A percentile compares a stretch with the other conserved stretches of the same genome.
Conservation (phyloP, 2,888 invertebrate species). For the Galerucella calmariensis region DNA sequence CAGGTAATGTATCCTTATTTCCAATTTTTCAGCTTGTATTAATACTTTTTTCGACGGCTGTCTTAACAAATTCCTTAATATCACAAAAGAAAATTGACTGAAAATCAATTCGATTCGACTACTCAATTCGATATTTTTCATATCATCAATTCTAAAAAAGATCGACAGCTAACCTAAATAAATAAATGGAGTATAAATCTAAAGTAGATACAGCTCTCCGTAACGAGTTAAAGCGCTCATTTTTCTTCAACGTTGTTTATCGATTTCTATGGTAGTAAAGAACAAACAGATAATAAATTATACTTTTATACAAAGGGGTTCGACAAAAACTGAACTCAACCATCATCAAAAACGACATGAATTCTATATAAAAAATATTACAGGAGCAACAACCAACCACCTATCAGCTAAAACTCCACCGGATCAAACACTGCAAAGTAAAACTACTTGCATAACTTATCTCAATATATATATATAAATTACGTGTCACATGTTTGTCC, state of each 20-base stretch:
- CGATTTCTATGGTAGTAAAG: conserved; percentile 18
- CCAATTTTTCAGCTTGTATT: too few species aligned
- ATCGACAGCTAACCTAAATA: conserved; percentile 15
- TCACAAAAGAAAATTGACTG: neutral
- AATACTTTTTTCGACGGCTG: neutral
- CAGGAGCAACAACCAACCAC: neutral
- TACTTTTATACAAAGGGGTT: neutral
- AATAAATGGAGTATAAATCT: conserved; percentile 30
- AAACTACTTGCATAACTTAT: too few species aligned
- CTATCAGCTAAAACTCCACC: too few species aligned
- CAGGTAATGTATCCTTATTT: too few species aligned
- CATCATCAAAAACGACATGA: neutral
- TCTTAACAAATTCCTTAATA: neutral
- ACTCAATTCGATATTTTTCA: conserved; percentile 8
- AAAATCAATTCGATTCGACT: conserved; percentile 1
- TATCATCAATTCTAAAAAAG: conserved; percentile 9
- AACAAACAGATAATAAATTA: conserved; percentile 25
- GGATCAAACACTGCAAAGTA: too few species aligned
- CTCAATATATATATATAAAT: too few species aligned
- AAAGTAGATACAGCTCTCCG: conserved; percentile 25
- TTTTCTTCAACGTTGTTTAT: conserved; percentile 21
- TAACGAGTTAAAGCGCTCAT: conserved; percentile 26
- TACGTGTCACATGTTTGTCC: too few species aligned
- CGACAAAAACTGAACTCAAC: neutral
- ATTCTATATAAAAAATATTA: neutral